Percentiles rank a stretch among this genome's conserved stretches.
Conservation (phyloP, 2,888 invertebrate genomes). For the Chloroclystis v-ata region DNA sequence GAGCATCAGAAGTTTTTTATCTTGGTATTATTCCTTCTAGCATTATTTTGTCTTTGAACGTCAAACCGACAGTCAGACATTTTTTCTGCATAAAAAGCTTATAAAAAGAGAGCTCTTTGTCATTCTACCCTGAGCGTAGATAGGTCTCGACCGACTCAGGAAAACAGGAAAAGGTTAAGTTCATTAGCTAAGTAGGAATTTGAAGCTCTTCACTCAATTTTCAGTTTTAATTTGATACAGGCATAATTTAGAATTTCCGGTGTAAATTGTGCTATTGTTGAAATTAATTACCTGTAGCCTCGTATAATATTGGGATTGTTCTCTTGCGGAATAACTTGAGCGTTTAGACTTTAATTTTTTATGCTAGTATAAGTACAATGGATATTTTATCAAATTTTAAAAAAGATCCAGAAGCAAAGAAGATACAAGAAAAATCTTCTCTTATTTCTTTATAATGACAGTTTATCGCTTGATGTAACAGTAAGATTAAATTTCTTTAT, state of each 20-base stretch:
- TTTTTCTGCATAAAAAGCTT: neutral
- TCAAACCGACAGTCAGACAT: neutral
- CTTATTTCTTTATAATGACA: neutral
- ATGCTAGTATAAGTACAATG: too few relatives aligned
- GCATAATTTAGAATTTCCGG: neutral
- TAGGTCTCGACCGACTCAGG: too few relatives aligned
- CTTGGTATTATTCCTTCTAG: neutral
- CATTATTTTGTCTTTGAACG: neutral
- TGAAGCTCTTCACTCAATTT: constrained; percentile 18
- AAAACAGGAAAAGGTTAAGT: constrained; percentile 19
- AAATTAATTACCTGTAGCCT: too few relatives aligned
- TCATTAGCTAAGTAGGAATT: constrained; percentile 26
- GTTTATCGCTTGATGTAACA: too few relatives aligned
- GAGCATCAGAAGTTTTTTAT: too few relatives aligned
- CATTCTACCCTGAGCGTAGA: constrained; percentile 9
- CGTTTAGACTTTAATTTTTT: too few relatives aligned
- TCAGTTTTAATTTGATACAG: neutral
- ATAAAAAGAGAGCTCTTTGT: too few relatives aligned
- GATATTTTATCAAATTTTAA: too few relatives aligned
- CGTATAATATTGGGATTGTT: neutral
- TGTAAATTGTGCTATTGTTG: neutral
- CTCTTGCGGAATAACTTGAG: too few relatives aligned
- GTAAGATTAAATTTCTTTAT: too few relatives aligned
- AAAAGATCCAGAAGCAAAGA: too few relatives aligned
- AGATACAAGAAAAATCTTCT: too few relatives aligned